Percentiles rank a stretch among this genome's conserved stretches.
These are phyloP conservation scores for Drosophila sproati DNA, from an alignment of 1,140 invertebrate genomes.

Conservation along the genomic window DNA sequence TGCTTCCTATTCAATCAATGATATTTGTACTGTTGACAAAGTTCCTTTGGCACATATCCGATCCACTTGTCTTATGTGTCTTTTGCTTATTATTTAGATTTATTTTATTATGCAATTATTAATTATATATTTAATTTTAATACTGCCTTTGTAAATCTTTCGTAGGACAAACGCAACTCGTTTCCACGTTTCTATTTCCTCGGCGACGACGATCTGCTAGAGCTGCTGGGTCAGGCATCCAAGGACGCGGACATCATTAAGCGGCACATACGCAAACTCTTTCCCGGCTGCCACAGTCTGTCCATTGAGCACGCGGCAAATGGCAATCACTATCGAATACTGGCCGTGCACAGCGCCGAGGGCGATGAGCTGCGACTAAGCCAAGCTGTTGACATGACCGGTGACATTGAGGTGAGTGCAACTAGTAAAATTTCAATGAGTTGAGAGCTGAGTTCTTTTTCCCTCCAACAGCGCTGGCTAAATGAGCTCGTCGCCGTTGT, in stretches of 20 bases:
- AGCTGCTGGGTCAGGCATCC: slow-evolving; percentile 95
- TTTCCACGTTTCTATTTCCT: slow-evolving; percentile 99
- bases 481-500: slow-evolving; percentile 92
- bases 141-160: not conserved
- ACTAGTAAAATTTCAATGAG: not conserved
- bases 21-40: no score
- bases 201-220: slow-evolving; percentile 97
- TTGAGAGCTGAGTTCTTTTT: not conserved
- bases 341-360: slow-evolving; percentile 92
- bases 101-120: no score
- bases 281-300: slow-evolving; percentile 94
- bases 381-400: slow-evolving; percentile 90
- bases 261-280: slow-evolving; percentile 97
- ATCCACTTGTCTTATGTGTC: no score
- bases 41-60: no score
- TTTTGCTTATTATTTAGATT: no score
- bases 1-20: no score
- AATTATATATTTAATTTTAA: no score
- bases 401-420: slow-evolving; percentile 91
- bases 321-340: slow-evolving; percentile 86
- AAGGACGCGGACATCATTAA: slow-evolving; percentile 94
- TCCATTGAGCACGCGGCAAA: slow-evolving; percentile 85
- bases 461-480: slow-evolving; percentile 89
- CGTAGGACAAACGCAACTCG: slow-evolving; percentile 94
- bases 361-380: slow-evolving; percentile 93